A percentile compares a stretch with the other conserved stretches of the same genome.
These are phyloP conservation scores for Rhinichthys klamathensis DNA, from an alignment of 2,113 vertebrate species.

Conservation along the genomic window DNA sequence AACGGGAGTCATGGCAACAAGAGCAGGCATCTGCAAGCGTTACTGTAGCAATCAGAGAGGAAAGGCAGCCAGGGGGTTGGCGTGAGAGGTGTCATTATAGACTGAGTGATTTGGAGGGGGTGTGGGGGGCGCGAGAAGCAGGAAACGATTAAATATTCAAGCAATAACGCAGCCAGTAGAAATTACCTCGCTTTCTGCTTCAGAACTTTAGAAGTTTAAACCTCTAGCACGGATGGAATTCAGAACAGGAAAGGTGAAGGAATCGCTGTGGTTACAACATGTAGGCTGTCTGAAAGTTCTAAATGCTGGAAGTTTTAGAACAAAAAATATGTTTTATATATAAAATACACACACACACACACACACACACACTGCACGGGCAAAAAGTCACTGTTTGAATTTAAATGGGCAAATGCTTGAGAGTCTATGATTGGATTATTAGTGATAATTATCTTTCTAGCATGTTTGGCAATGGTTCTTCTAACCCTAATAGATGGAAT, in stretches of 20 bases:
- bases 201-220: slow-evolving; percentile 28
- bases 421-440: no score
- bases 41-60: slow-evolving; percentile 57
- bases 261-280: not conserved
- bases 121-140: slow-evolving; percentile 32
- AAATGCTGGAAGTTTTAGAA: not conserved
- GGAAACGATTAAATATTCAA: slow-evolving; percentile 44
- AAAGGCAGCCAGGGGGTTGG: slow-evolving; percentile 27
- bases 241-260: not conserved
- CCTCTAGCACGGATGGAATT: not conserved
- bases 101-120: slow-evolving; percentile 50
- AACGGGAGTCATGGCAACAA: slow-evolving; percentile 64
- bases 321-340: no score
- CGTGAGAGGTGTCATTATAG: slow-evolving; percentile 57
- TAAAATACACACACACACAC: no score
- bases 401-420: no score
- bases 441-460: no score
- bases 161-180: slow-evolving; percentile 42
- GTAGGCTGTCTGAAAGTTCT: not conserved
- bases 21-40: slow-evolving; percentile 58
- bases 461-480: no score
- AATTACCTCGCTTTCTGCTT: slow-evolving; percentile 27
- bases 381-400: no score
- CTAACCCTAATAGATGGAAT: no score
- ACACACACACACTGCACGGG: no score